Conservation (phyloP, 2,888 invertebrate species). For the Ochropacha duplaris region DNA sequence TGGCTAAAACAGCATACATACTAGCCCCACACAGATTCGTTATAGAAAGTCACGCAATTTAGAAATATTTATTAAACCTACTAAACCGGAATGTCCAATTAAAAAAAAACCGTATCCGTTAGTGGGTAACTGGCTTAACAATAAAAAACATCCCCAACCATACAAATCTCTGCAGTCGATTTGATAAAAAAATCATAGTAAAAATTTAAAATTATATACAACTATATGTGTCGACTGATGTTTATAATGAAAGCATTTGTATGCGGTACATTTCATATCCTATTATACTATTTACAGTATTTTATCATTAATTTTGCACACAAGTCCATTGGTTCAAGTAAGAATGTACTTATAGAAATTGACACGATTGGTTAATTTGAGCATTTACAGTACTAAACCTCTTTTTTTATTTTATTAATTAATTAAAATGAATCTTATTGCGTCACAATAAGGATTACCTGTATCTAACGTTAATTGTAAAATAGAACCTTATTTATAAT, state of each 20-base stretch:
- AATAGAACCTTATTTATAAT: no score
- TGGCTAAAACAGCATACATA: background rate
- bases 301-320: slow-evolving; percentile 23
- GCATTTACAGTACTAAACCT: no score
- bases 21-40: background rate
- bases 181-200: slow-evolving; percentile 38
- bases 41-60: background rate
- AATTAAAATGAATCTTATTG: no score
- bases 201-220: slow-evolving; percentile 51
- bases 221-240: slow-evolving; percentile 43
- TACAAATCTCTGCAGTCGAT: slow-evolving; percentile 27
- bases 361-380: no score
- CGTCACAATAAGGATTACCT: no score
- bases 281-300: slow-evolving; percentile 53
- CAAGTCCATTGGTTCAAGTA: background rate
- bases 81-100: no score
- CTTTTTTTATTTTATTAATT: no score
- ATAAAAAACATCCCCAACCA: slow-evolving; percentile 5
- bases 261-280: slow-evolving; percentile 47
- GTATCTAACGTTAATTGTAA: no score
- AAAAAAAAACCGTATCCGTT: background rate
- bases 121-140: background rate
- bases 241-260: slow-evolving; percentile 37
- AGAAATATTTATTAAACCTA: background rate
- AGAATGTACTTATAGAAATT: background rate